Percentiles rank a stretch among this genome's conserved stretches.
These are phyloP conservation scores for Zelleria hepariella DNA, from an alignment of 2,888 invertebrate species.

Conservation along the genomic window DNA sequence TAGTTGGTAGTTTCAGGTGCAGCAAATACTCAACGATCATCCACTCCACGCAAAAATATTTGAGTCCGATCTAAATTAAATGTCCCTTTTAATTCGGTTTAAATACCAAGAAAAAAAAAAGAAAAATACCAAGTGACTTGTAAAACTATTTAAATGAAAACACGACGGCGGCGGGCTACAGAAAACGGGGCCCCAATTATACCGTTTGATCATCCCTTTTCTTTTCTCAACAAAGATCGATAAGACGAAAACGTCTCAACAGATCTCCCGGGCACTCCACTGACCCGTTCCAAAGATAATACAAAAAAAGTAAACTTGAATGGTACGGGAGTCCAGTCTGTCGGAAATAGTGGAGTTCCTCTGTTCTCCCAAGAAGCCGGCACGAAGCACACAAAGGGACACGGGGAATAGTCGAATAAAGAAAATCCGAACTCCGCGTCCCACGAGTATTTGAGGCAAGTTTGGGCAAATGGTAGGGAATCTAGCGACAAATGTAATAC, in stretches of 20 bases:
- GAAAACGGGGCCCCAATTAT: background rate
- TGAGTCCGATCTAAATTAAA: no score
- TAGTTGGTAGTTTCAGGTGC: no score
- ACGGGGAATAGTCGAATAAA: slow-evolving; percentile 18
- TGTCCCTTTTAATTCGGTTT: no score
- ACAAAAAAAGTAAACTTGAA: slow-evolving; percentile 61
- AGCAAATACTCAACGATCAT: no score
- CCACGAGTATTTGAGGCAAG: slow-evolving; percentile 32
- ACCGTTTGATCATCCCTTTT: background rate
- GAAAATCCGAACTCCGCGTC: slow-evolving; percentile 33
- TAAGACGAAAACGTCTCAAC: slow-evolving; percentile 21
- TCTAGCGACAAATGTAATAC: slow-evolving; percentile 15
- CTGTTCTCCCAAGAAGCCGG: slow-evolving; percentile 46
- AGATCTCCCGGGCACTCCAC: slow-evolving; percentile 24
- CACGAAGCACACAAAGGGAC: slow-evolving; percentile 35
- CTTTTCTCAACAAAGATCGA: slow-evolving; percentile 2
- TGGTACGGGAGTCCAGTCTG: slow-evolving; percentile 59
- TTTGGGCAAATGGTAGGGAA: slow-evolving; percentile 21
- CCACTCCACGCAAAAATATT: no score
- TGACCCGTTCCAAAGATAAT: slow-evolving; percentile 59
- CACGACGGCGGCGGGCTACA: background rate
- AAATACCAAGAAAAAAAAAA: no score
- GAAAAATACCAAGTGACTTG: no score
- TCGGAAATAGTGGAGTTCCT: slow-evolving; percentile 62
- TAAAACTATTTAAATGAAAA: background rate